phyloP scores from a whole-genome alignment of 23 tunicate genomes.

The Aplidium turbinatum region DNA sequence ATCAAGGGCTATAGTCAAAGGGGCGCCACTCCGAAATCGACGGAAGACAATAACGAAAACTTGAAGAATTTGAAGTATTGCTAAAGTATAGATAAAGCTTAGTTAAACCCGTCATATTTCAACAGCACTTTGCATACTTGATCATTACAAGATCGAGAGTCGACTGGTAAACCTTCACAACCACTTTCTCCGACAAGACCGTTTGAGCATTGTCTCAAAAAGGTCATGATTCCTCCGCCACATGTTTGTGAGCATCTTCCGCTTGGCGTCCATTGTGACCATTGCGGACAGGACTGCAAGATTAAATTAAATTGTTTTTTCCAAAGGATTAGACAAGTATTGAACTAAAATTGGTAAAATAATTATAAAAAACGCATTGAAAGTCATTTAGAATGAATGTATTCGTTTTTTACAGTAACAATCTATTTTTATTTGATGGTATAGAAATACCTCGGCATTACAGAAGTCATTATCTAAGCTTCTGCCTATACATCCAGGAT shows the following conservation, averaged over 20 bases:
- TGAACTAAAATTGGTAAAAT: not conserved
- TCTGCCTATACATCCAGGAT: conserved; percentile 73
- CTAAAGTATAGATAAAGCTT: no score
- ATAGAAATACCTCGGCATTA: no score
- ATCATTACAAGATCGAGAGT: conserved; percentile 14
- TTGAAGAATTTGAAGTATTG: no score
- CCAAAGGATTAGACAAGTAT: not conserved
- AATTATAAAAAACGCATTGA: not conserved
- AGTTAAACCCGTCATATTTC: not conserved
- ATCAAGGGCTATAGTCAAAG: no score
- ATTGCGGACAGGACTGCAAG: conserved; percentile 48
- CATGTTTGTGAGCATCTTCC: conserved; percentile 51
- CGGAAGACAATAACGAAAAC: not conserved
- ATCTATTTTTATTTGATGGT: no score
- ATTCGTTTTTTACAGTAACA: no score
- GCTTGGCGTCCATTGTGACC: conserved; percentile 65
- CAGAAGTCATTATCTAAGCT: conserved; percentile 53
- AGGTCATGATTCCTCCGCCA: conserved; percentile 35
- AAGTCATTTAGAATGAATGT: not conserved
- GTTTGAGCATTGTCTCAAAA: conserved; percentile 40
- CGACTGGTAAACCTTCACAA: conserved; percentile 27
- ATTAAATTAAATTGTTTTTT: not conserved
- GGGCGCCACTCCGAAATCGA: not conserved
- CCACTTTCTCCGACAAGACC: conserved; percentile 44
- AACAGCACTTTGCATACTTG: conserved; percentile 16